Conservation (phyloP, 2,113 vertebrate species). For the Haemorhous mexicanus region DNA sequence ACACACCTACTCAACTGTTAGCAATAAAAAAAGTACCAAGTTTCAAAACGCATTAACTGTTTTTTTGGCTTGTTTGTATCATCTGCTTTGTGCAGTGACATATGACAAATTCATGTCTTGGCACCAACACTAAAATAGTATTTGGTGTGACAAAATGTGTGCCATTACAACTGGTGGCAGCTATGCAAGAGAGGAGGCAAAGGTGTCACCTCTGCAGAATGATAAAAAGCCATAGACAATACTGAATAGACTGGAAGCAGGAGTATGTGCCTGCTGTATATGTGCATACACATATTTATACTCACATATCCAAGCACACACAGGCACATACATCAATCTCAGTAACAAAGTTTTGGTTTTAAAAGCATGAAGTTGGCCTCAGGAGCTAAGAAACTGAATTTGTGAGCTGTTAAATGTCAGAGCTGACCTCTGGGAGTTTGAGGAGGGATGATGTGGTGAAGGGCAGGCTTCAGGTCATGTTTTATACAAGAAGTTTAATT, state of each 20-base stretch:
- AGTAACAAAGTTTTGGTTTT: slow-evolving; percentile 61
- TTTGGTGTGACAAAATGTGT: not conserved
- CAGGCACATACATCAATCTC: not conserved
- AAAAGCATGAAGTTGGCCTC: slow-evolving; percentile 66
- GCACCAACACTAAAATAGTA: not conserved
- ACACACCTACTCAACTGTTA: slow-evolving; percentile 51
- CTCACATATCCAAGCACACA: not conserved
- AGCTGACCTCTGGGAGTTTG: slow-evolving; percentile 70
- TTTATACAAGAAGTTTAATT: slow-evolving; percentile 83
- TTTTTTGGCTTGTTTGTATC: not conserved
- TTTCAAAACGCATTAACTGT: slow-evolving; percentile 45
- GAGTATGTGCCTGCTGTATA: not conserved
- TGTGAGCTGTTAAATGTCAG: slow-evolving; percentile 80
- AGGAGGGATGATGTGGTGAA: slow-evolving; percentile 78
- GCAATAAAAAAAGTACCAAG: slow-evolving; percentile 49
- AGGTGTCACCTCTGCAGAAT: not conserved
- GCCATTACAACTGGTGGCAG: not conserved
- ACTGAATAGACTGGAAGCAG: not conserved
- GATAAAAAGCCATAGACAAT: not conserved
- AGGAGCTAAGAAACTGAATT: slow-evolving; percentile 70
- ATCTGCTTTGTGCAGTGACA: not conserved
- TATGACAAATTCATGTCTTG: not conserved
- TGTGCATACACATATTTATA: not conserved
- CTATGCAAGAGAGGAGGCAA: not conserved
- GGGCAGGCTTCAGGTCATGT: slow-evolving; percentile 78